Conservation (phyloP, 2,113 vertebrate genomes). For the Perca fluviatilis region DNA sequence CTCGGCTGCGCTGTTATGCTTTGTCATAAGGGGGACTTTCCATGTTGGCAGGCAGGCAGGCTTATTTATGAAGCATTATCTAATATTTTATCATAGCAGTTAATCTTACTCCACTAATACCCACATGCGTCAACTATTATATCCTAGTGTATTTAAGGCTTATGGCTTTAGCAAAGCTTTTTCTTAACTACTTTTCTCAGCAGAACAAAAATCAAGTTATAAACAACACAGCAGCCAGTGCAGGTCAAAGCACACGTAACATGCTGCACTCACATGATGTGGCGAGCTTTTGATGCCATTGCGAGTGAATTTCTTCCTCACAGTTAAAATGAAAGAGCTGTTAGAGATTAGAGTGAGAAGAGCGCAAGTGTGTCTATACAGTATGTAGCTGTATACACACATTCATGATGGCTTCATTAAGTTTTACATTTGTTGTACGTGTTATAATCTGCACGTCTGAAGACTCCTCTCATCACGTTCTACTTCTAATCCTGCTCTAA, state of each 20-base stretch:
- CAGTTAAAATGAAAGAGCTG: not conserved
- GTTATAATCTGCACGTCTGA: slow-evolving; percentile 22
- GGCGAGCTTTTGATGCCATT: not conserved
- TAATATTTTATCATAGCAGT: slow-evolving; percentile 63
- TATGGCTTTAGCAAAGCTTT: slow-evolving; percentile 26
- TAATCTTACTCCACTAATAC: slow-evolving; percentile 68
- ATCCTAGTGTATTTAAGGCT: slow-evolving; percentile 44
- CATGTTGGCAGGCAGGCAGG: slow-evolving; percentile 35
- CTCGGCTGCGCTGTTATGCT: slow-evolving; percentile 25
- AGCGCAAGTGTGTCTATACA: not conserved
- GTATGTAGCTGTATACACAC: not conserved
- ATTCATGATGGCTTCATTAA: not conserved
- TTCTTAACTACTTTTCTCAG: not conserved
- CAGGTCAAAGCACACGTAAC: slow-evolving; percentile 7
- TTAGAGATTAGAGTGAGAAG: not conserved
- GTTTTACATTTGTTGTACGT: not conserved
- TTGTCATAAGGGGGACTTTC: slow-evolving; percentile 21
- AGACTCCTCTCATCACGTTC: slow-evolving; percentile 10
- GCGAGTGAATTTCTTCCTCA: not conserved
- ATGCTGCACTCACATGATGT: not conserved
- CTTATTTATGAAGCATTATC: slow-evolving; percentile 60
- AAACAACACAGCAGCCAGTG: slow-evolving; percentile 7
- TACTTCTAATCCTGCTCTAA: slow-evolving; percentile 53
- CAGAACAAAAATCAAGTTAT: slow-evolving; percentile 12
- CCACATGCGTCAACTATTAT: slow-evolving; percentile 43